phyloP scores from a whole-genome alignment of 2,797 vertebrate species.

The Pagetopsis macropterus region DNA sequence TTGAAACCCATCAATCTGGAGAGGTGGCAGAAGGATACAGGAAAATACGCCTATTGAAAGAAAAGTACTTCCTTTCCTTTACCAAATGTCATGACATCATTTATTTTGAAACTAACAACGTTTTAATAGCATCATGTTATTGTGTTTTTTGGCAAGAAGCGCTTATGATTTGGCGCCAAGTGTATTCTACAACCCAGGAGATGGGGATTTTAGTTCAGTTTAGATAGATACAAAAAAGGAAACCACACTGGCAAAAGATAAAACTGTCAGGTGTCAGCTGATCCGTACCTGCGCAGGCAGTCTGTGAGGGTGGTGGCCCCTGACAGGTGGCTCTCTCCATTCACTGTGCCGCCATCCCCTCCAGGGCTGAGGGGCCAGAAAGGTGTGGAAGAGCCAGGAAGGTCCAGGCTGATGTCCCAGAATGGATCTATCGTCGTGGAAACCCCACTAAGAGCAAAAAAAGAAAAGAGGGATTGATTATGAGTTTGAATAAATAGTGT shows the following conservation, averaged over 20 bases:
- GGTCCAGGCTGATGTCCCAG: slow-evolving; percentile 98
- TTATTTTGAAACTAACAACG: neutral
- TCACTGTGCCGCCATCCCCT: slow-evolving; percentile 93
- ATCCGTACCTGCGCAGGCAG: slow-evolving; percentile 92
- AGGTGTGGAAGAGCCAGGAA: slow-evolving; percentile 96
- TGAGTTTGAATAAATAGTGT: slow-evolving; percentile 23
- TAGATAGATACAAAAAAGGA: neutral
- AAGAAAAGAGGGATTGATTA: slow-evolving; percentile 2
- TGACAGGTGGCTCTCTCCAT: slow-evolving; percentile 92
- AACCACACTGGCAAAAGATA: neutral
- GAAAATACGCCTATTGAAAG: neutral
- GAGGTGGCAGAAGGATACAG: neutral
- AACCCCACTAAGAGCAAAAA: slow-evolving; percentile 85
- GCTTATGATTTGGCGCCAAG: neutral
- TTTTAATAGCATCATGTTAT: slow-evolving; percentile 4
- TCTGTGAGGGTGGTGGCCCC: slow-evolving; percentile 98
- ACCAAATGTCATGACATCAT: neutral
- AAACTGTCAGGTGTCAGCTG: neutral
- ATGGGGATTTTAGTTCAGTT: neutral
- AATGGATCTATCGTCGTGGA: slow-evolving; percentile 99
- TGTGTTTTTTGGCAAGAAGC: neutral
- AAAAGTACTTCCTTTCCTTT: neutral
- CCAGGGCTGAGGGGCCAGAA: slow-evolving; percentile 99
- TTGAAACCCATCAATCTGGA: slow-evolving; percentile 15
- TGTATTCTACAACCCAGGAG: neutral